Percentiles rank a stretch among this genome's conserved stretches.
phyloP scores from a whole-genome alignment of 2,888 invertebrate species.

The Ormia ochracea region DNA sequence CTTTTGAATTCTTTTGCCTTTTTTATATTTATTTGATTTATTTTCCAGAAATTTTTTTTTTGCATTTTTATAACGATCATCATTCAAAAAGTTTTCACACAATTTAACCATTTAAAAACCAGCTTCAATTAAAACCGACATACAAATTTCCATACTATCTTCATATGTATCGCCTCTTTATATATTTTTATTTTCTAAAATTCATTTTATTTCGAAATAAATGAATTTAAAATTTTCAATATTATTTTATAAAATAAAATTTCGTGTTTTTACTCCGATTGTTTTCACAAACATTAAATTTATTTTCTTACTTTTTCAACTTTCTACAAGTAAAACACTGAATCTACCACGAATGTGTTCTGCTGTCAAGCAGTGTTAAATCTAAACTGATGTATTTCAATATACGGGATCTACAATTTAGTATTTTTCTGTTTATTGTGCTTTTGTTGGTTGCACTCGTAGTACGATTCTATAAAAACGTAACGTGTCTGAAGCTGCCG shows the following conservation, averaged over 20 bases:
- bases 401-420: constrained; percentile 54
- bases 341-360: constrained; percentile 45
- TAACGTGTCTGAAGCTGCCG: constrained; percentile 16
- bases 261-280: neutral
- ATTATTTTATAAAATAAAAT: neutral
- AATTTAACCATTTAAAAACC: constrained; percentile 13
- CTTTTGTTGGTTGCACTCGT: constrained; percentile 79
- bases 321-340: constrained; percentile 28
- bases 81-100: constrained; percentile 22
- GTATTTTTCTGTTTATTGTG: constrained; percentile 40
- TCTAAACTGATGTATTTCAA: constrained; percentile 63
- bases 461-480: constrained; percentile 48
- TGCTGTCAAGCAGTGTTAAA: constrained; percentile 65
- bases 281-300: neutral
- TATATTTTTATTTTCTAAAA: neutral
- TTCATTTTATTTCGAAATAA: neutral
- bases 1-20: constrained; percentile 11
- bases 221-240: neutral
- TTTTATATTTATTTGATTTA: constrained; percentile 1
- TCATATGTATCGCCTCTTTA: too few relatives aligned
- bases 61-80: neutral
- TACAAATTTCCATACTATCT: too few relatives aligned
- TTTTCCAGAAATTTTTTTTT: constrained; percentile 17
- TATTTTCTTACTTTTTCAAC: neutral
- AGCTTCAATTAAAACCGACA: constrained; percentile 3